Conservation (phyloP, 1,140 invertebrate genomes). For the Popillia japonica region DNA sequence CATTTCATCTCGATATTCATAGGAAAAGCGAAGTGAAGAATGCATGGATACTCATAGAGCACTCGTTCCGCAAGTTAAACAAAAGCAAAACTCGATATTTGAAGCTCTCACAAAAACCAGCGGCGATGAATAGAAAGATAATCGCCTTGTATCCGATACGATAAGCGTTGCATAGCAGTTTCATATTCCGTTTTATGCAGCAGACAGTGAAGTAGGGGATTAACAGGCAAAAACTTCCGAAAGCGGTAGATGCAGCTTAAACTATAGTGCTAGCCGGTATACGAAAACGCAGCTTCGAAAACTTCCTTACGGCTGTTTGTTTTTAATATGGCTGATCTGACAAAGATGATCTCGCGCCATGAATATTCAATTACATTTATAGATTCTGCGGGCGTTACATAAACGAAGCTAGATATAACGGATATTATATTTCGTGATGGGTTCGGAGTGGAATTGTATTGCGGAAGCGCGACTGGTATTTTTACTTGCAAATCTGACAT, state of each 20-base stretch:
- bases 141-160: neutral
- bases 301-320: constrained; percentile 26
- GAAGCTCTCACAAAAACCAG: constrained; percentile 20
- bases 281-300: neutral
- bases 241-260: neutral
- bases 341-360: neutral
- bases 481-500: neutral
- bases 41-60: no score
- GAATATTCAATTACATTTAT: constrained; percentile 32
- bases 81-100: constrained; percentile 9
- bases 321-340: constrained; percentile 35
- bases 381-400: neutral
- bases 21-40: no score
- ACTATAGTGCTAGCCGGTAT: neutral
- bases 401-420: neutral
- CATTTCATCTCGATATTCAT: no score
- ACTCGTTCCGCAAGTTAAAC: neutral
- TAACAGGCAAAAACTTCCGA: neutral
- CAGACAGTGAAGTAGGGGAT: neutral
- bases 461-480: neutral
- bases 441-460: neutral
- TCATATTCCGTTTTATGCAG: neutral
- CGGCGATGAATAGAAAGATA: neutral
- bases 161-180: neutral
- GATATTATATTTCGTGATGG: neutral